phyloP scores from a whole-genome alignment of 2,888 invertebrate species.

The Philhelius pedissequus region DNA sequence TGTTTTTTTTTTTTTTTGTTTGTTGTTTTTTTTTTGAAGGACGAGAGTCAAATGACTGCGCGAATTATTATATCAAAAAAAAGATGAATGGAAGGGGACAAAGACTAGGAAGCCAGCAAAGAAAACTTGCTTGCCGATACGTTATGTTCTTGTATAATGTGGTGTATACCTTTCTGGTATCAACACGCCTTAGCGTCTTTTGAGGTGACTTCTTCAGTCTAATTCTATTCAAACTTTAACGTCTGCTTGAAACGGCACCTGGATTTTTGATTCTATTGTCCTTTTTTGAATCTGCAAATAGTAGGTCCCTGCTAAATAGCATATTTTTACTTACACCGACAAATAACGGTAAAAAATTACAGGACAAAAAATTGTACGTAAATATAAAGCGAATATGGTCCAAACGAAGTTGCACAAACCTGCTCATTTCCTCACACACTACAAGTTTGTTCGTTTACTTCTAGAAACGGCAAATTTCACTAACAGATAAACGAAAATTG shows the following conservation, averaged over 20 bases:
- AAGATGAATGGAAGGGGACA: background rate
- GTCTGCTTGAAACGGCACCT: no score
- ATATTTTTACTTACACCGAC: background rate
- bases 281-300: background rate
- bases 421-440: no score
- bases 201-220: slow-evolving; percentile 41
- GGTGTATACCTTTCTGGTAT: no score
- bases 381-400: no score
- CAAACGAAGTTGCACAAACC: no score
- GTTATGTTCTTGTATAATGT: background rate
- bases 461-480: no score
- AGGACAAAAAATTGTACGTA: no score
- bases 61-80: background rate
- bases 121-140: slow-evolving; percentile 14
- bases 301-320: no score
- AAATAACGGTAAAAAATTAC: background rate
- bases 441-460: no score
- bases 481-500: no score
- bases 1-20: slow-evolving; percentile 38
- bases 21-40: slow-evolving; percentile 10
- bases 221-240: slow-evolving; percentile 41
- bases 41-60: slow-evolving; percentile 25
- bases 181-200: slow-evolving; percentile 4
- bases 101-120: background rate
- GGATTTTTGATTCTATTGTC: background rate